phyloP scores from a whole-genome alignment of 2,113 vertebrate species.

The Plestiodon gilberti region DNA sequence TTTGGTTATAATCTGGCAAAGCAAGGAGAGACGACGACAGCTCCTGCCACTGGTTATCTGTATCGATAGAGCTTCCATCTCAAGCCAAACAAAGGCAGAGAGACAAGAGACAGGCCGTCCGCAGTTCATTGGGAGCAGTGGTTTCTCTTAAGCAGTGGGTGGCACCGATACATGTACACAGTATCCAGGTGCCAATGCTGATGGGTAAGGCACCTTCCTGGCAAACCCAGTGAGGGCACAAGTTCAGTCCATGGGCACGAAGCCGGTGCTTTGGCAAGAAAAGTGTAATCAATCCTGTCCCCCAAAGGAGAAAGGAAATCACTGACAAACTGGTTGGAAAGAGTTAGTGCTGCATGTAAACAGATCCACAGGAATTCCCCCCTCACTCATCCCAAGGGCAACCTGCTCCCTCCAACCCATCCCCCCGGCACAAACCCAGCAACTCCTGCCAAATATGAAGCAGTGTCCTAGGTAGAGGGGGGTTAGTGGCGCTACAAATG shows the following conservation, averaged over 20 bases:
- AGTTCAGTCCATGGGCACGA: constrained; percentile 26
- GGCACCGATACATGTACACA: not conserved
- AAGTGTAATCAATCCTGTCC: not conserved
- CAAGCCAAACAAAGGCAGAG: constrained; percentile 5
- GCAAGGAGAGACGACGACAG: constrained; percentile 7
- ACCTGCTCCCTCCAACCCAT: not conserved
- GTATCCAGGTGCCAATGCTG: not conserved
- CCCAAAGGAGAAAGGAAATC: not conserved
- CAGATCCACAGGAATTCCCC: constrained; percentile 34
- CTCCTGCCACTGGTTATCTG: not conserved
- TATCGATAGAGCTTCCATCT: constrained; percentile 15
- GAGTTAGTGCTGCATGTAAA: constrained; percentile 35
- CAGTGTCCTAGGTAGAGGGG: not conserved
- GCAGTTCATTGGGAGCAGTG: constrained; percentile 6
- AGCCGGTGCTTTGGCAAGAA: constrained; percentile 24
- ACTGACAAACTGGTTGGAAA: not conserved
- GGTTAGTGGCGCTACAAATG: not conserved
- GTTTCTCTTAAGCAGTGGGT: constrained; percentile 31
- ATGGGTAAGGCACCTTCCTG: not conserved
- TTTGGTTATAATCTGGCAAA: constrained; percentile 37
- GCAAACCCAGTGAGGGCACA: not conserved
- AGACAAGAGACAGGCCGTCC: not conserved
- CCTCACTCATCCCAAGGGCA: not conserved
- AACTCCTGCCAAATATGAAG: not conserved
- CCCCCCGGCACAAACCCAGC: not conserved